These are phyloP conservation scores for Stenodema calcarata DNA, from an alignment of 2,888 invertebrate genomes.

Conservation along the genomic window DNA sequence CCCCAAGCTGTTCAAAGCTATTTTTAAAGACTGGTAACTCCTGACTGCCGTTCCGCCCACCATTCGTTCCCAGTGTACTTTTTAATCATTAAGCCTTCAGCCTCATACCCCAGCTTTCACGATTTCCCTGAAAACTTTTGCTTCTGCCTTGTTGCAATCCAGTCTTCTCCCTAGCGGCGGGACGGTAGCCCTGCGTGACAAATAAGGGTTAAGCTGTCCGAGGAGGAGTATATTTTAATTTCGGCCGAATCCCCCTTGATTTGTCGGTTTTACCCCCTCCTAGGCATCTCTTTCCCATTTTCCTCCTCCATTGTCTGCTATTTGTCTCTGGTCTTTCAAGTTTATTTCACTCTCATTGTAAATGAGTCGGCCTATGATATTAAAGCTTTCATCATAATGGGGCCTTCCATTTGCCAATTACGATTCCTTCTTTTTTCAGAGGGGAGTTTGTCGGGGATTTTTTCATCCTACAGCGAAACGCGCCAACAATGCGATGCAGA, in stretches of 20 bases:
- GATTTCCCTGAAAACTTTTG: not conserved
- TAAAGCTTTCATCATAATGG: not conserved
- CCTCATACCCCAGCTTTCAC: not conserved
- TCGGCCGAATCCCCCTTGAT: slow-evolving; percentile 11
- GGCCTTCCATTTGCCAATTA: not conserved
- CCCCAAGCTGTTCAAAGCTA: not conserved
- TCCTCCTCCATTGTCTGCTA: not conserved
- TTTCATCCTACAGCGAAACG: not conserved
- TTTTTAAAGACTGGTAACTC: not conserved
- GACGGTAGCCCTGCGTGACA: not conserved
- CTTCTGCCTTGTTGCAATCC: not conserved
- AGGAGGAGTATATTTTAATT: slow-evolving; percentile 20
- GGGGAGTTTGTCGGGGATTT: not conserved
- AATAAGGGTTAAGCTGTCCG: slow-evolving; percentile 15
- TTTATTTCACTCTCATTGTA: not conserved
- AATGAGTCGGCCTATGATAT: not conserved
- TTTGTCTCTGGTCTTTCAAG: not conserved
- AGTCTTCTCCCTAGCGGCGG: not conserved
- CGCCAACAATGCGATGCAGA: too few relatives aligned
- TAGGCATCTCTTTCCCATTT: not conserved
- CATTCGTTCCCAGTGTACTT: not conserved
- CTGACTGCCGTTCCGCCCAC: not conserved
- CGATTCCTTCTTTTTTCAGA: not conserved
- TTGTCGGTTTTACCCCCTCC: not conserved
- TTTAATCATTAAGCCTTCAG: not conserved